Evolutionary conservation across 2,113 vertebrate species (phyloP).

Genomic region (Chunga burmeisteri): DNA sequence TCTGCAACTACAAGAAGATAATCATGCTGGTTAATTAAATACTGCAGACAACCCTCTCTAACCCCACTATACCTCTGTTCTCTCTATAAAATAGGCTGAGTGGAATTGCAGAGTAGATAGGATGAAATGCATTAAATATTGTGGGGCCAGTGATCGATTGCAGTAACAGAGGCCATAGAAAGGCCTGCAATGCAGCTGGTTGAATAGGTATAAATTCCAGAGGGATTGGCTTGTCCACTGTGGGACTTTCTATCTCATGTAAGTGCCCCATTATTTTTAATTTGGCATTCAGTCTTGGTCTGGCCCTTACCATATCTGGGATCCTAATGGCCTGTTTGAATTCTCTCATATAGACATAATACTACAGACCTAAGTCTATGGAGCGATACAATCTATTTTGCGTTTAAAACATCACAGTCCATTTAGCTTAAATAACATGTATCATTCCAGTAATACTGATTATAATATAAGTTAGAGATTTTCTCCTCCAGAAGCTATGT

Average conservation of each 20-base stretch:
- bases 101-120: neutral
- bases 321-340: neutral
- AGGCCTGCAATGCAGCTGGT: neutral
- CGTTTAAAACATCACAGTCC: neutral
- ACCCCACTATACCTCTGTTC: neutral
- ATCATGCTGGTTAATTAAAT: neutral
- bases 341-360: neutral
- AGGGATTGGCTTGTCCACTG: neutral
- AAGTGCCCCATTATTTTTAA: neutral
- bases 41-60: neutral
- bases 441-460: neutral
- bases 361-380: neutral
- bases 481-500: neutral
- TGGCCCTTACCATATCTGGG: neutral
- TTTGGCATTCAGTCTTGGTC: neutral
- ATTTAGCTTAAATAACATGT: neutral
- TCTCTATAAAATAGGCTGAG: neutral
- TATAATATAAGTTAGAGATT: neutral
- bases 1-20: neutral
- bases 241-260: neutral
- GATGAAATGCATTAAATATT: neutral
- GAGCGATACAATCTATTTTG: neutral
- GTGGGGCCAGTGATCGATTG: fast-evolving
- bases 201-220: neutral
- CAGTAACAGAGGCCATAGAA: neutral